Conservation (phyloP, 2,888 invertebrate species). For the Sialis lutaria region DNA sequence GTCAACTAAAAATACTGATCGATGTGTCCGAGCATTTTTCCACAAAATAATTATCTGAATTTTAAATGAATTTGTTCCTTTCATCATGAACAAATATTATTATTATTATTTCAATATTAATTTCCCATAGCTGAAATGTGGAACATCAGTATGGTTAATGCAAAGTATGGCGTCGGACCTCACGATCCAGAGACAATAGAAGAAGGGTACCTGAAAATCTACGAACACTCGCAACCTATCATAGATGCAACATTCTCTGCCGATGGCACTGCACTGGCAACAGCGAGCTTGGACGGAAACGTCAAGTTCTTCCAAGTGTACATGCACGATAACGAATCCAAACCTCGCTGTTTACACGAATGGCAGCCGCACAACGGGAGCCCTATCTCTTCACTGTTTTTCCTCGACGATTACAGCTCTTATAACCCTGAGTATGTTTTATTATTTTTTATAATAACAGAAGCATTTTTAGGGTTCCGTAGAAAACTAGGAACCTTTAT, state of each 20-base stretch:
- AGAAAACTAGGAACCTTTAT: too few species aligned
- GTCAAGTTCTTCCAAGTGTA: slow-evolving; percentile 87
- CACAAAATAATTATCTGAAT: too few species aligned
- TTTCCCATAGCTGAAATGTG: slow-evolving; percentile 30
- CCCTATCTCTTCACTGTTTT: slow-evolving; percentile 77
- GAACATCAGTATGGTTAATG: slow-evolving; percentile 29
- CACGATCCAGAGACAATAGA: slow-evolving; percentile 22
- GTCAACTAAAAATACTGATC: too few species aligned
- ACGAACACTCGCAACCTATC: slow-evolving; percentile 43
- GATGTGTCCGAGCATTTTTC: too few species aligned
- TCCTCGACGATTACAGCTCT: slow-evolving; percentile 80
- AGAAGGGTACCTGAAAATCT: slow-evolving; percentile 36
- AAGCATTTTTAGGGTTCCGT: too few species aligned
- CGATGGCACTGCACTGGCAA: slow-evolving; percentile 86
- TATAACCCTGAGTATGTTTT: slow-evolving; percentile 54
- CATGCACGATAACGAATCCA: slow-evolving; percentile 40
- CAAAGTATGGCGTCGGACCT: slow-evolving; percentile 25
- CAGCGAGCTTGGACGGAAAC: slow-evolving; percentile 73
- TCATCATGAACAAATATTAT: too few species aligned
- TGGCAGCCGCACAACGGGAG: slow-evolving; percentile 87
- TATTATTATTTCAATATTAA: neutral
- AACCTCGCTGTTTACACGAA: slow-evolving; percentile 72
- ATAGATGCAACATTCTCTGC: slow-evolving; percentile 83
- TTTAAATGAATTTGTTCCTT: too few species aligned
- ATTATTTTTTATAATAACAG: too few species aligned